Base-by-base conservation (phyloP, 2,113 vertebrate genomes). In the Triplophysa siluroides region DNA sequence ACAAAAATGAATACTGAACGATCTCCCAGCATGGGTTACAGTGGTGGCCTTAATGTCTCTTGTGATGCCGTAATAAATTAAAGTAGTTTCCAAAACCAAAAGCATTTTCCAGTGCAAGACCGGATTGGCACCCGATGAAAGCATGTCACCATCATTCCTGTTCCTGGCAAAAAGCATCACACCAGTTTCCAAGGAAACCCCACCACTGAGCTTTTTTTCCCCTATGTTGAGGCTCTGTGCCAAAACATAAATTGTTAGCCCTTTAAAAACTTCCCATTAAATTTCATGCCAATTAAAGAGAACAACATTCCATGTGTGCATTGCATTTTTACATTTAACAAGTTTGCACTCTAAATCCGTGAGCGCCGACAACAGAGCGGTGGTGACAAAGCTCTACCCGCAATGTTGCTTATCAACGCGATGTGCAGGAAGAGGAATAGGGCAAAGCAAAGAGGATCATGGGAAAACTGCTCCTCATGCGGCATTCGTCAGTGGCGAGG, bases 141-240 rank as follows among this genome's bases (percentile, higher is more conserved):
- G 81, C 72, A 83, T 86, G 85, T 86, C 84, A 83, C 58, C 80
- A 78, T 79, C 54, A 58, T 16, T 64, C 62, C 78, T 78, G 85
- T 86, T 80, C 50, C 76, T 38, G 26, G 13, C 11, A 21, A 85
- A 84, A 72, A 56, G 79, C 81, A 67, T 81, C 73, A 45, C 70
- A 29, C 80, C 79, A 80, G 86, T 91, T 91, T 89, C 87, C 87
- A 85, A 81, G 83, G 85, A 88, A 88, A 87, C 86, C 81, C 81
- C 80, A 88, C 89, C 79, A 86, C 85, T 16, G 84, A 85, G 86
- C 85, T 77, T 76, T 83, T 38, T 72, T 79, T 41, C 76, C 81
- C 50, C 71, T 84, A 85, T 81, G 66, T 66, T 81, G 52, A 75
- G 56, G 77, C 87, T 88, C 83, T 62, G 81, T 87, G 85, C 87